Evolutionary conservation across 2,113 vertebrate genomes (phyloP), one percentile per base, ranked within the genome.

Genomic region (Cynoglossus semilaevis): DNA sequence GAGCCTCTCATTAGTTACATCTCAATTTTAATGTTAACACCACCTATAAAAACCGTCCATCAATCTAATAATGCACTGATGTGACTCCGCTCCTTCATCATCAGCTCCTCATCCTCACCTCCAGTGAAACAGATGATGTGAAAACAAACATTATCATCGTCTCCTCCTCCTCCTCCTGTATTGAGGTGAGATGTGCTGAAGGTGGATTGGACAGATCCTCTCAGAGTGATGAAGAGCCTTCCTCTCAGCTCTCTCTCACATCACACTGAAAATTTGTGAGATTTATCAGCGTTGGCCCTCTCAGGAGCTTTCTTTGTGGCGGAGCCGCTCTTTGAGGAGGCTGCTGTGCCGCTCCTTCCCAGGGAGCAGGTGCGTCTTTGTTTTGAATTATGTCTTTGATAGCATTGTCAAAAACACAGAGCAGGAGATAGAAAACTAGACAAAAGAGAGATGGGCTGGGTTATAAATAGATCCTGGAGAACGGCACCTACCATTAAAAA

Each of bases 81-180:
- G 45, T 56, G 83, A 77, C 41, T 67, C 82, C 77, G 66, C 74
- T 63, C 73, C 74, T 74, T 67, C 84, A 74, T 76, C 65, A 74
- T 75, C 79, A 67, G 49, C 41, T 51, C 50, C 64, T 37, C 50
- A 69, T 70, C 53, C 55, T 63, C 22, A 63, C 67, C 74, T 70
- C 73, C 77, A 82, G 82, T 90, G 81, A 83, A 80, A 63, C 88
- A 90, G 90, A 92, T 92, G 22, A 78, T 85, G 91, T 91, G 88
- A 85, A 89, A 87, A 86, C 79, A 86, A 91, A 91, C 90, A 90
- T 90, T 89, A 88, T 90, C 86, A 90, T 87, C 80, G 67, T 85
- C 85, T 87, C 87, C 87, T 87, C 85, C 83, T 85, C 82, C 81
- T 29, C 22, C 22, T 29, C 80, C 72, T 60, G 81, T 90, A 91